Percentiles rank a stretch among this genome's conserved stretches.
Evolutionary conservation across 2,888 invertebrate species (phyloP).

Genomic region (Encarsia formosa): DNA sequence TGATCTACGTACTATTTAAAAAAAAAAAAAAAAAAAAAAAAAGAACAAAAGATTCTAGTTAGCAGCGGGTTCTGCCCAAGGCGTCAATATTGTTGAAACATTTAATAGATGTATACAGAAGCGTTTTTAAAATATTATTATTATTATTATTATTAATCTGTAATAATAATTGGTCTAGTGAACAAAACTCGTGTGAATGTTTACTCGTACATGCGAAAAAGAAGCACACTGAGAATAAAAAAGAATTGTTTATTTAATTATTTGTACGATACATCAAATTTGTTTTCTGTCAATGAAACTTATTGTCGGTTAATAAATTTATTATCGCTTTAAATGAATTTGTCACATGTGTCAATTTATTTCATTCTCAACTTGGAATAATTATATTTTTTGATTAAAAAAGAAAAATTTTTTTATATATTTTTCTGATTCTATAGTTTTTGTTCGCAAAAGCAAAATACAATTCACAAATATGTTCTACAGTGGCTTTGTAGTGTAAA

Average conservation of each 20-base stretch:
- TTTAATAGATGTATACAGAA: conserved; percentile 42
- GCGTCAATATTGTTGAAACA: conserved; percentile 42
- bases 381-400: too few relatives aligned
- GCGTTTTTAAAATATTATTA: conserved; percentile 39
- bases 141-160: conserved; percentile 34
- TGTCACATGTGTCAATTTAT: too few relatives aligned
- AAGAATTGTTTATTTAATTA: conserved; percentile 26
- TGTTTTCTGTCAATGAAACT: conserved; percentile 29
- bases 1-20: conserved; percentile 17
- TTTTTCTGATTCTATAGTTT: too few relatives aligned
- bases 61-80: conserved; percentile 38
- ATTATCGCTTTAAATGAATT: conserved; percentile 29
- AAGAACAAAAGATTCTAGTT: conserved; percentile 29
- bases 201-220: conserved; percentile 22
- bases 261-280: conserved; percentile 29
- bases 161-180: conserved; percentile 28
- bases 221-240: conserved; percentile 17
- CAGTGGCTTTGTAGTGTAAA: too few relatives aligned
- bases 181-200: conserved; percentile 23
- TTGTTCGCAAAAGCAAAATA: too few relatives aligned
- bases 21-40: too few relatives aligned
- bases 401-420: too few relatives aligned
- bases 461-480: too few relatives aligned
- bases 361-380: too few relatives aligned
- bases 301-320: conserved; percentile 31